Conservation (phyloP, 2,888 invertebrate species). For the Scelioninae gen. 2 region DNA sequence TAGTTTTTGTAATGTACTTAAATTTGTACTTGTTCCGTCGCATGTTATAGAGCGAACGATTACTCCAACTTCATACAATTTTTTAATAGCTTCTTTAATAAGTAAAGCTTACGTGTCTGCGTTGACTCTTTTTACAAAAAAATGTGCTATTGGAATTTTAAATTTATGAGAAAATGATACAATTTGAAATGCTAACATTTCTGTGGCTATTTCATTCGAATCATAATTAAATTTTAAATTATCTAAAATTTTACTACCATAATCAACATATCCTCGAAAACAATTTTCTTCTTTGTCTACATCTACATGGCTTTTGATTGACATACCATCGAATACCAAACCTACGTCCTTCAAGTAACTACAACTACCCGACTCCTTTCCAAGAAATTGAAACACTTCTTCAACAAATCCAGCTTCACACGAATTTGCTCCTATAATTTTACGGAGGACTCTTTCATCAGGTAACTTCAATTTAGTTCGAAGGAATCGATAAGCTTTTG, state of each 20-base stretch:
- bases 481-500: no score
- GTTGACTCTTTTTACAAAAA: conserved; percentile 24
- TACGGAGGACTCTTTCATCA: not conserved
- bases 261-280: conserved; percentile 1
- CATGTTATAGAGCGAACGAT: conserved; percentile 32
- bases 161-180: conserved; percentile 32
- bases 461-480: not conserved
- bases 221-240: conserved; percentile 1
- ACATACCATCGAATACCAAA: conserved; percentile 6
- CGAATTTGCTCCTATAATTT: conserved; percentile 3
- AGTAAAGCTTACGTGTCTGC: conserved; percentile 1
- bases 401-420: conserved; percentile 4
- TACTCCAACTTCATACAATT: conserved; percentile 23
- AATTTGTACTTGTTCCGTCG: conserved; percentile 26
- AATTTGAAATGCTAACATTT: conserved; percentile 43
- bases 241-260: conserved; percentile 1
- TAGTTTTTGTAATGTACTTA: conserved; percentile 26
- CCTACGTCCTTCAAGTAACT: conserved; percentile 3
- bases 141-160: conserved; percentile 33
- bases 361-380: not conserved
- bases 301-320: not conserved
- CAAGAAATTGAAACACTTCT: conserved; percentile 4
- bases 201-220: conserved; percentile 6
- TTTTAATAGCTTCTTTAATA: conserved; percentile 13
- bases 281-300: conserved; percentile 7